Conservation (phyloP, 2,888 invertebrate genomes). For the Sinhomidia bicolor region DNA sequence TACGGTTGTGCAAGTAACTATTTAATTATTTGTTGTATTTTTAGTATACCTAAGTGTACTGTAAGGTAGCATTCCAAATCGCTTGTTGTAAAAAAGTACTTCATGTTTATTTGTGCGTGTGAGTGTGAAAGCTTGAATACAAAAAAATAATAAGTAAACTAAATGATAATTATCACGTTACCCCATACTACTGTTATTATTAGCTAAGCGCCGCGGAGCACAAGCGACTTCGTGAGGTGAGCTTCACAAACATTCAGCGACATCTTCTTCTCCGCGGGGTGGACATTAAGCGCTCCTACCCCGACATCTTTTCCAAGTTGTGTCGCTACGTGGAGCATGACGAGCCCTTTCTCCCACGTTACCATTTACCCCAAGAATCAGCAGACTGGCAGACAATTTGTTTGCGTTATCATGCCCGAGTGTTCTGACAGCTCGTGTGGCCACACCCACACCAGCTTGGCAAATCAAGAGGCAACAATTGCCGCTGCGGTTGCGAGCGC, state of each 20-base stretch:
- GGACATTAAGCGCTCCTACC: slow-evolving; percentile 91
- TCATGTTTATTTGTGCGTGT: too few species aligned
- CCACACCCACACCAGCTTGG: background rate
- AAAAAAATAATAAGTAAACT: too few species aligned
- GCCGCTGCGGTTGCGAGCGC: slow-evolving; percentile 12
- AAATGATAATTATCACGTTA: background rate
- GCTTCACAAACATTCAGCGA: slow-evolving; percentile 90
- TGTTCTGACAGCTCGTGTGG: slow-evolving; percentile 81
- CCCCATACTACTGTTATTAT: too few species aligned
- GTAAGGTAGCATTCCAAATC: too few species aligned
- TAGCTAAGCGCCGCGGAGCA: slow-evolving; percentile 64
- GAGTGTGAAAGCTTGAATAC: too few species aligned
- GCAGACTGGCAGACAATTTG: slow-evolving; percentile 88
- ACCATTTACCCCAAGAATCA: slow-evolving; percentile 93
- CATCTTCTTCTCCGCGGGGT: slow-evolving; percentile 92
- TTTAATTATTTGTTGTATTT: background rate
- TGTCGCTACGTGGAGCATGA: slow-evolving; percentile 90
- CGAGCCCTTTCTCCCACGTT: slow-evolving; percentile 91
- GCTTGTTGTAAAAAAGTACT: too few species aligned
- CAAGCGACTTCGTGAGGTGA: slow-evolving; percentile 87
- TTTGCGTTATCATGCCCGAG: slow-evolving; percentile 96
- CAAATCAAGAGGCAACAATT: slow-evolving; percentile 7
- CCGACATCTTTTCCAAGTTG: slow-evolving; percentile 92
- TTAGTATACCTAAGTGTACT: too few species aligned
- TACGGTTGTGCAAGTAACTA: background rate